Conservation (phyloP, 2,888 invertebrate species). For the Netelia inedita region DNA sequence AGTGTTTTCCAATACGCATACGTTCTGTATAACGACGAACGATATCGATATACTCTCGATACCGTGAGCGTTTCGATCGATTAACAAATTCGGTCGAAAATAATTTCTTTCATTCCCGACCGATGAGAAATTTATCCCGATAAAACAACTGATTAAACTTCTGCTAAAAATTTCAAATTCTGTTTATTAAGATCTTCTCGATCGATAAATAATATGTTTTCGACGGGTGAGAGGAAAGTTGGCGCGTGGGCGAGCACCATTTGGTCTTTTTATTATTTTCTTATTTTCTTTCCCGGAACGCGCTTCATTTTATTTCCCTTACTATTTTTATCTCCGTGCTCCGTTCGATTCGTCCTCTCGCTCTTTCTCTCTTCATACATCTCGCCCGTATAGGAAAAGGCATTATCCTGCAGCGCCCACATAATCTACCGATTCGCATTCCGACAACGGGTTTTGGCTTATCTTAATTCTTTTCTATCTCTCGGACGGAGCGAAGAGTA, state of each 20-base stretch:
- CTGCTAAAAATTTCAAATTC: no score
- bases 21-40: conserved; percentile 20
- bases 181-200: no score
- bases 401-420: conserved; percentile 66
- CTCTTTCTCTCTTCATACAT: conserved; percentile 10
- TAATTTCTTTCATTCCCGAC: no score
- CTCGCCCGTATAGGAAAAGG: conserved; percentile 55
- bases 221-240: conserved; percentile 25
- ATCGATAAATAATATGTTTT: neutral
- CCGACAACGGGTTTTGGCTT: conserved; percentile 75
- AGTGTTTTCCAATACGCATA: conserved; percentile 45
- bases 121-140: no score
- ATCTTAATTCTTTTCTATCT: conserved; percentile 72
- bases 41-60: conserved; percentile 9
- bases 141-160: no score
- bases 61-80: no score
- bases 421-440: conserved; percentile 75
- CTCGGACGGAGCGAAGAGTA: conserved; percentile 10
- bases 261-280: conserved; percentile 16
- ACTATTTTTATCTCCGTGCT: conserved; percentile 43
- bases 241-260: conserved; percentile 27
- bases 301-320: conserved; percentile 53
- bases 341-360: conserved; percentile 31
- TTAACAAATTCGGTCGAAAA: no score
- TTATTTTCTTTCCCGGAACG: neutral